Base-by-base conservation (phyloP, 2,113 vertebrate species). In the Catharus fuscescens region DNA sequence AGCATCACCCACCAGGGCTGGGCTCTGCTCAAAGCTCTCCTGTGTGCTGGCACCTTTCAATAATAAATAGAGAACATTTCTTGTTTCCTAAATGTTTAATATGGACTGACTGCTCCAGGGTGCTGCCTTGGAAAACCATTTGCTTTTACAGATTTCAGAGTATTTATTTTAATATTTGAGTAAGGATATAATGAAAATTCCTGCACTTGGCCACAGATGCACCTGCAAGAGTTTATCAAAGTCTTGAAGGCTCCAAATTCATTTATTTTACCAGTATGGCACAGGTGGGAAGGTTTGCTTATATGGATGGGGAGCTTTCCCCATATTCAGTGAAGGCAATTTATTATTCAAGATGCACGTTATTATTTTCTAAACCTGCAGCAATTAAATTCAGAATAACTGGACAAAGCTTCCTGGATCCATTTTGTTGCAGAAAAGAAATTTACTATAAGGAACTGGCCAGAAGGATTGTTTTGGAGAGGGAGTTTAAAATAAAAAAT, bases 61-160 rank as follows among this genome's bases (percentile, higher is more conserved):
- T 52, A 88, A 93, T 59, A 86, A 15, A 90, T 56, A 74, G 0
- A 4, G 34, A 74, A 80, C 64, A 92, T 59, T 92, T 78, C 77
- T 86, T 71, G 12, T 93, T 93, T 71, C 69, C 88, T 92, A 50
- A 88, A 93, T 88, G 80, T 88, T 96, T 91, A 82, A 90, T 73
- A 83, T 4, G 29, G 42, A 38, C 57, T 36, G 53, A 45, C 40
- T 72, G 50, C 57, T 92, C 20, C 8, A 34, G 85, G 65, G 61
- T 72, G 52, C 15, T 67, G 13, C 20, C 40, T 40, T 23, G 28
- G 57, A 54, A 85, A 91, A 80, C 65, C 6, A 29, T 48, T 76
- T 87, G 23, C 26, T 82, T 81, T 69, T n/a, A 56, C 26, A 31
- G 60, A 59, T 31, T 48, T 47, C 26, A 67, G 11, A 44, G 29